Percentiles rank a stretch among this genome's conserved stretches.
Evolutionary conservation across 2,797 vertebrate genomes (phyloP).

Genomic region (Malurus leucopterus): DNA sequence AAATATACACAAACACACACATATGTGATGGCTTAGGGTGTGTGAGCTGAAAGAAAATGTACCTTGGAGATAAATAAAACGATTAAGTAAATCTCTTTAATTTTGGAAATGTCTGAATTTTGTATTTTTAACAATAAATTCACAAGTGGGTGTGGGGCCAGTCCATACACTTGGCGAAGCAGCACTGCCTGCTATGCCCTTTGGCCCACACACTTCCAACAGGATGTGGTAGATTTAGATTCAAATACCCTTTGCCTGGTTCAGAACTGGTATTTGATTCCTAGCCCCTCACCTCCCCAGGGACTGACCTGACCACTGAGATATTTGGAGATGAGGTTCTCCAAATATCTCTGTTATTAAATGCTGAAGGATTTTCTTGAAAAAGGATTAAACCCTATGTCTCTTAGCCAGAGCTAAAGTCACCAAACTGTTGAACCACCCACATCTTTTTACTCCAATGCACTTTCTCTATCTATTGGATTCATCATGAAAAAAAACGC

Average conservation of each 20-base stretch:
- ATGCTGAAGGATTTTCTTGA: neutral
- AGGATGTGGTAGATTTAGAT: neutral
- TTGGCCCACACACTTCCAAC: neutral
- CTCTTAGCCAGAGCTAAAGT: neutral
- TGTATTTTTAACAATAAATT: neutral
- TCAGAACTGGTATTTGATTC: neutral
- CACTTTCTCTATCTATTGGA: neutral
- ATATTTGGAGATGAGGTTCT: slow-evolving; percentile 12
- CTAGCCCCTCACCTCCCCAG: neutral
- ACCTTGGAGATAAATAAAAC: neutral
- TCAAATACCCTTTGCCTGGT: neutral
- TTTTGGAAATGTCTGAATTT: neutral
- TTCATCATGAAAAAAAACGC: neutral
- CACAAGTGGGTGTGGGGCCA: neutral
- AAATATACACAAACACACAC: neutral
- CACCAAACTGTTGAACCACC: neutral
- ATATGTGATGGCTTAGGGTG: neutral
- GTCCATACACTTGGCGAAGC: neutral
- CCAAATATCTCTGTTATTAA: neutral
- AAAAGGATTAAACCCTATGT: neutral
- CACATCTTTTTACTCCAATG: neutral
- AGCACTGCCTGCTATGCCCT: neutral
- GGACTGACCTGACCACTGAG: neutral
- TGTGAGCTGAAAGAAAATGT: neutral
- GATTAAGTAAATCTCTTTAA: neutral